These are phyloP conservation scores for Micromesistius poutassou DNA, from an alignment of 2,797 vertebrate species.

Conservation along the genomic window DNA sequence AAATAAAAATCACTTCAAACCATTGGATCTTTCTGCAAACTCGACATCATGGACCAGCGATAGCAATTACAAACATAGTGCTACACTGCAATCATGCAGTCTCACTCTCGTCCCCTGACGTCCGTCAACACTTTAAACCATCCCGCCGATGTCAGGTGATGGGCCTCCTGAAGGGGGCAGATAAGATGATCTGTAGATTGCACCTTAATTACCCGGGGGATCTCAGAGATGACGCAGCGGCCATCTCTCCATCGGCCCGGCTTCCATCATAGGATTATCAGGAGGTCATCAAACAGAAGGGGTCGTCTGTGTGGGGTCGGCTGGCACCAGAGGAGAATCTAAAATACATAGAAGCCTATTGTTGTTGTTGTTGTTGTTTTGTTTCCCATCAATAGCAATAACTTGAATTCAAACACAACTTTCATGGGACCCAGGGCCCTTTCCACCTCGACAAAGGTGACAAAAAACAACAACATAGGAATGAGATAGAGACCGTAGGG, in stretches of 20 bases:
- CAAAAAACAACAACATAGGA: too few relatives aligned
- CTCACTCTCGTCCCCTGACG: neutral
- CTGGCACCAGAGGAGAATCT: slow-evolving; percentile 11
- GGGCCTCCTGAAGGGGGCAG: slow-evolving; percentile 40
- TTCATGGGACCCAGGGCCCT: too few relatives aligned
- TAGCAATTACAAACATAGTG: neutral
- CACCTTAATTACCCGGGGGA: slow-evolving; percentile 63
- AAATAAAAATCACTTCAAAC: neutral
- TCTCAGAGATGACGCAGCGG: slow-evolving; percentile 59
- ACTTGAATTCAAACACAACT: too few relatives aligned
- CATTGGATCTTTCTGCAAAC: too few relatives aligned
- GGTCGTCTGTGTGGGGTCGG: slow-evolving; percentile 29
- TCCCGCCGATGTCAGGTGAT: slow-evolving; percentile 9
- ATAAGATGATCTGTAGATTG: slow-evolving; percentile 68
- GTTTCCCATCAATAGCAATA: too few relatives aligned
- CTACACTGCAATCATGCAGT: neutral
- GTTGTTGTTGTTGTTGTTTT: too few relatives aligned
- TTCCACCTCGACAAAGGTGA: too few relatives aligned
- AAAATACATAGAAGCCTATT: slow-evolving; percentile 25
- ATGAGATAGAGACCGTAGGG: too few relatives aligned
- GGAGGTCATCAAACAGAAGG: slow-evolving; percentile 53
- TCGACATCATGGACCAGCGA: neutral
- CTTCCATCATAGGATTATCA: slow-evolving; percentile 61
- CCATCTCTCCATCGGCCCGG: slow-evolving; percentile 60
- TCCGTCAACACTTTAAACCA: neutral